Evolutionary conservation across 2,113 vertebrate genomes (phyloP), one percentile per base, ranked within the genome.

Genomic region (Paedocypris sp.): DNA sequence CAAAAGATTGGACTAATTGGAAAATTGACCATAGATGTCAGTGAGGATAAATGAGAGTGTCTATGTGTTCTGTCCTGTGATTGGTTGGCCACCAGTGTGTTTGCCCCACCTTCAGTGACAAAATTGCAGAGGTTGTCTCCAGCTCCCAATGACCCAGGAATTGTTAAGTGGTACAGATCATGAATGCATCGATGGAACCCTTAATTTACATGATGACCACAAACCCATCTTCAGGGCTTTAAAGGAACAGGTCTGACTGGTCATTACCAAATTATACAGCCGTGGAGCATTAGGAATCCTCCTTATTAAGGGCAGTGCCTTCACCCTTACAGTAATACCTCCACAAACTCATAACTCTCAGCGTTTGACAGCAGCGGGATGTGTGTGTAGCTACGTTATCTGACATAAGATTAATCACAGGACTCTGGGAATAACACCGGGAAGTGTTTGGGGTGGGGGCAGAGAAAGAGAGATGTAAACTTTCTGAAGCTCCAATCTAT

Each of bases 271-370:
- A 15, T n/a, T 18, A 8, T 13, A 20, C 26, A 60, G 22, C 25
- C 48, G 69, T 73, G 61, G 70, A 77, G 73, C 75, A 71, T 74
- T 83, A 64, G 64, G 64, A 72, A 71, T 74, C 70, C 74, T 79
- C 74, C 72, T 80, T 68, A 72, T 77, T 80, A 76, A 80, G 76
- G 71, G 79, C 69, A 74, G 69, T 73, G 77, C 72, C 71, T 70
- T 68, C 61, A 57, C 60, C 32, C 67, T 59, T 73, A 71, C 76
- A 80, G 80, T 77, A 78, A 78, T 78, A 77, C 66, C 64, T 65
- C 48, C 70, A 75, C 68, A 70, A 65, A 68, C 73, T 73, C 79
- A 83, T 83, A 80, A 80, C 68, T 81, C 83, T 79, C 58, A 73
- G 70, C 78, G 70, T 72, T 70, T 61, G 66, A 72, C 71, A 77